A percentile compares a stretch with the other conserved stretches of the same genome.
Evolutionary conservation across 23 tunicate species (phyloP).

Genomic region (Corella eumyota): DNA sequence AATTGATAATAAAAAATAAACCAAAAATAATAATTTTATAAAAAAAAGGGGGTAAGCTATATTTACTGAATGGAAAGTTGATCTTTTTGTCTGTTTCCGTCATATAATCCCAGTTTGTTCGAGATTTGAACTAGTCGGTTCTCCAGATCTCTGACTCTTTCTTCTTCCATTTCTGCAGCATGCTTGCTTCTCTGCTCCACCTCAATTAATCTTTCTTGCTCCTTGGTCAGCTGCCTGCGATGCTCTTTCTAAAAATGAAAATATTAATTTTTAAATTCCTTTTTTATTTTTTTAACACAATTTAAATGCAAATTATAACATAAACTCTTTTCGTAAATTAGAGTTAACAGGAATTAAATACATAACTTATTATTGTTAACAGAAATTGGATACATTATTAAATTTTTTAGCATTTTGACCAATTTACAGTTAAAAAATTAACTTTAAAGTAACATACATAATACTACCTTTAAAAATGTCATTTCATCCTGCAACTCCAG

Average conservation of each 20-base stretch:
- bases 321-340: no score
- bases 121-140: conserved; percentile 57
- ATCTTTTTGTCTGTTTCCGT: conserved; percentile 43
- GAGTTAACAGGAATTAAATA: no score
- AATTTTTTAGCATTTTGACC: no score
- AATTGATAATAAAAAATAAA: background rate
- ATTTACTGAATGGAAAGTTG: conserved; percentile 40
- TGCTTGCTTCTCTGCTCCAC: conserved; percentile 40
- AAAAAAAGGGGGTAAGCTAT: background rate
- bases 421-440: no score
- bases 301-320: no score
- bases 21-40: background rate
- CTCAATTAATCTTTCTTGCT: conserved; percentile 32
- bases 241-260: conserved; percentile 29
- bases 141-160: conserved; percentile 68
- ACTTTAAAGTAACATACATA: background rate
- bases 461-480: conserved; percentile 38
- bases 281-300: no score
- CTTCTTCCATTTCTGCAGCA: conserved; percentile 41
- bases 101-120: conserved; percentile 63
- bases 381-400: no score
- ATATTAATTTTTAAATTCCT: background rate
- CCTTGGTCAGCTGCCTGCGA: conserved; percentile 37
- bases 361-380: no score
- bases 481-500: conserved; percentile 58